Evolutionary conservation across 1,140 invertebrate genomes (phyloP).

Genomic region (Aplysia californica): DNA sequence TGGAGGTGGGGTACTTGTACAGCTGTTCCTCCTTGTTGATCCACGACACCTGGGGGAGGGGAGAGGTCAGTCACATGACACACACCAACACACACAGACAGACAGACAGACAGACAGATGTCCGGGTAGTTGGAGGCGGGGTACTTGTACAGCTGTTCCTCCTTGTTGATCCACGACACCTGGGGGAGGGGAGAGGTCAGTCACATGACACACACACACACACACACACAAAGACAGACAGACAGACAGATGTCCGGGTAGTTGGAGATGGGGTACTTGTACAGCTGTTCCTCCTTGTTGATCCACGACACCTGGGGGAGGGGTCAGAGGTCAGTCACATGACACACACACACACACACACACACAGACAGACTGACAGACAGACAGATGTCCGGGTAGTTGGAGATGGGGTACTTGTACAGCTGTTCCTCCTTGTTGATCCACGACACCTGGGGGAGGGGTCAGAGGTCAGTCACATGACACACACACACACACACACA

Average conservation of each 20-base stretch:
- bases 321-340: neutral
- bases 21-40: conserved; percentile 79
- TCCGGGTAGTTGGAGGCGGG: conserved; percentile 79
- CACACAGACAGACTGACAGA: no score
- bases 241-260: no score
- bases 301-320: conserved; percentile 16
- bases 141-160: conserved; percentile 88
- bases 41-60: conserved; percentile 7
- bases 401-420: conserved; percentile 82
- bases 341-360: no score
- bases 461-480: neutral
- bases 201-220: no score
- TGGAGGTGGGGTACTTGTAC: conserved; percentile 82
- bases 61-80: no score
- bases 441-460: conserved; percentile 7
- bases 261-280: conserved; percentile 83
- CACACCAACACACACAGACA: conserved; percentile 82
- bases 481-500: no score
- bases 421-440: conserved; percentile 79
- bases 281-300: conserved; percentile 81
- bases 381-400: conserved; percentile 81
- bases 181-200: conserved; percentile 60
- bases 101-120: no score
- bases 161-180: conserved; percentile 65
- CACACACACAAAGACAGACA: no score